A percentile compares a stretch with the other conserved stretches of the same genome.
phyloP scores from a whole-genome alignment of 2,797 vertebrate genomes.

The Hippoglossus hippoglossus region DNA sequence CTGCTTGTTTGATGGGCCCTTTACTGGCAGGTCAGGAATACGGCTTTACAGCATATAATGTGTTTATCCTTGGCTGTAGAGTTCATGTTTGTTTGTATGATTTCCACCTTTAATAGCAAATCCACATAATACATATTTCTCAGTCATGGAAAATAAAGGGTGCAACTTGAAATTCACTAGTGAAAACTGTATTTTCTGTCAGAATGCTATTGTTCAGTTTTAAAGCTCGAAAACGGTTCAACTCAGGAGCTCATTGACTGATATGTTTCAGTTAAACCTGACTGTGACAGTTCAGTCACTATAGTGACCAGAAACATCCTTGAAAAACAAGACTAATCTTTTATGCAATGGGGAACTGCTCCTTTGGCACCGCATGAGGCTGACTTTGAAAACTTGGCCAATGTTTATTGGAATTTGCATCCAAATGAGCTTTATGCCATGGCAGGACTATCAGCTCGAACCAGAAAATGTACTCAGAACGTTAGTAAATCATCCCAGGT shows the following conservation, averaged over 20 bases:
- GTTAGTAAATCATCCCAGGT: conserved; percentile 26
- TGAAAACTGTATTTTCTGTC: conserved; percentile 7
- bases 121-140: not conserved
- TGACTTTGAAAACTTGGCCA: conserved; percentile 51
- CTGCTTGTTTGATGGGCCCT: not conserved
- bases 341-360: conserved; percentile 29
- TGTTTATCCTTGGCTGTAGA: not conserved
- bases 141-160: conserved; percentile 1
- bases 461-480: conserved; percentile 25
- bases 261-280: conserved; percentile 22
- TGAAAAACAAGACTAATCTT: conserved; percentile 41
- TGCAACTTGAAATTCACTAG: conserved; percentile 6
- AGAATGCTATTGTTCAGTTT: conserved; percentile 23
- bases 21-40: conserved; percentile 6
- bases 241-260: conserved; percentile 3
- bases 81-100: conserved; percentile 1
- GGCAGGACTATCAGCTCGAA: conserved; percentile 30
- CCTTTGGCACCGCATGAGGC: conserved; percentile 25
- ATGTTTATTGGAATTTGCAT: conserved; percentile 57
- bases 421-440: conserved; percentile 44
- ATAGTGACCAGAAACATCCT: conserved; percentile 24
- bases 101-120: conserved; percentile 5
- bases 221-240: conserved; percentile 16
- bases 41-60: conserved; percentile 6
- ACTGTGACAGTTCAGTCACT: conserved; percentile 13